Conservation (phyloP, 2,113 vertebrate genomes). For the Pachypanchax playfairii region DNA sequence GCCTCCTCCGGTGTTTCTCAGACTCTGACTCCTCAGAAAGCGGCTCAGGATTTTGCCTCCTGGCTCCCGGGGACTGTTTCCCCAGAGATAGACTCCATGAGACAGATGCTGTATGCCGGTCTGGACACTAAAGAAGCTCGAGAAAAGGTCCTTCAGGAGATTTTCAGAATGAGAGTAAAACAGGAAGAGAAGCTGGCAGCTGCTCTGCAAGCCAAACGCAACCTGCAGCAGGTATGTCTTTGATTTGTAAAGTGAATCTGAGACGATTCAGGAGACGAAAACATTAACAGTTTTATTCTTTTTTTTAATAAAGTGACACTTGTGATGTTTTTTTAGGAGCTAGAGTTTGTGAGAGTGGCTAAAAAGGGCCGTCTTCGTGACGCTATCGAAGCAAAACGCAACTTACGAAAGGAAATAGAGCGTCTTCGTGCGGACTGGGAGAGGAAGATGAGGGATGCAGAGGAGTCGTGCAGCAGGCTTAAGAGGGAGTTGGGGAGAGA, state of each 20-base stretch:
- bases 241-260: background rate
- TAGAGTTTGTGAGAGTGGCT: slow-evolving; percentile 93
- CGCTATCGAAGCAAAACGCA: slow-evolving; percentile 93
- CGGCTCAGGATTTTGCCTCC: slow-evolving; percentile 42
- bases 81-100: slow-evolving; percentile 89
- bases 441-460: slow-evolving; percentile 93
- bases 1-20: slow-evolving; percentile 43
- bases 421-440: slow-evolving; percentile 90
- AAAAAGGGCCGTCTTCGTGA: slow-evolving; percentile 96
- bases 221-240: slow-evolving; percentile 91
- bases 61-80: slow-evolving; percentile 72
- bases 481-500: slow-evolving; percentile 92
- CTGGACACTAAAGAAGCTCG: slow-evolving; percentile 92
- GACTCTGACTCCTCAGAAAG: slow-evolving; percentile 64
- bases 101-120: slow-evolving; percentile 90
- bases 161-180: slow-evolving; percentile 92
- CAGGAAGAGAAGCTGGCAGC: slow-evolving; percentile 93
- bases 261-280: background rate
- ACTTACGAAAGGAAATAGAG: slow-evolving; percentile 93
- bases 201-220: slow-evolving; percentile 93
- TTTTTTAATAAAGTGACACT: background rate
- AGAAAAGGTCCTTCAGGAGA: slow-evolving; percentile 95
- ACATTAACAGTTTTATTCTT: no score
- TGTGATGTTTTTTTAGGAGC: slow-evolving; percentile 79
- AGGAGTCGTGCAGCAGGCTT: slow-evolving; percentile 88